Evolutionary conservation across 2,113 vertebrate species (phyloP), one percentile per base, ranked within the genome.

Genomic region (Neodon shergylaensis): DNA sequence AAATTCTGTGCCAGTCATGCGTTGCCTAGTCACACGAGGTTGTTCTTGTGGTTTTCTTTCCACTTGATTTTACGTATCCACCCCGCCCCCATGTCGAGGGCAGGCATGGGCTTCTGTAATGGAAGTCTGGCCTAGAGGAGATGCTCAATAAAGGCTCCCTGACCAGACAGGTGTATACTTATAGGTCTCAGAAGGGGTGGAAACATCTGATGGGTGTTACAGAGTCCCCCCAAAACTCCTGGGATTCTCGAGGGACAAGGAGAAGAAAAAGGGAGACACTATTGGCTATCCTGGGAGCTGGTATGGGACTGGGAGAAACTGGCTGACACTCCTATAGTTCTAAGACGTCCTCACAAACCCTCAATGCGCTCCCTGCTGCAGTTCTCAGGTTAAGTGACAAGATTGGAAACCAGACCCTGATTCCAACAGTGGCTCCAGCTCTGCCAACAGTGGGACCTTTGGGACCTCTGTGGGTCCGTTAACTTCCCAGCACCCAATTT

Each of bases 11-110:
- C 39, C n/a, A 44, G 44, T 16, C 95, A 91, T 61, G 28, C 47
- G 72, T 17, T 52, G 66, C n/a, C 92, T 44, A 92, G 72, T 97
- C 96, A 89, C 44, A 13, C 28, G 42, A 65, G 70, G 63, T 14
- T 39, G 2, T 49, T 8, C 47, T 47, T 91, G 52, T 63, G 86
- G 66, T 66, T 95, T 85, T 68, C 28, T 22, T 92, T 72, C 77
- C 68, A 26, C 42, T 54, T 33, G 6, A 2, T 58, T 90, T 88
- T 91, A 17, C 63, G 54, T 28, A 17, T 11, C 49, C 12, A 66
- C 65, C 92, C 54, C 1, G 13, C 3, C 8, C 13, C 28, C 3
- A 87, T 47, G 31, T 58, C 31, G 54, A 7, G 1, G 22, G 10
- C 0, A 61, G 49, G 44, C 47, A 16, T 3, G 22, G 13, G 24